Percentiles rank a stretch among this genome's conserved stretches.
Evolutionary conservation across 1,140 invertebrate species (phyloP).

Genomic region (Plutomurus gul): DNA sequence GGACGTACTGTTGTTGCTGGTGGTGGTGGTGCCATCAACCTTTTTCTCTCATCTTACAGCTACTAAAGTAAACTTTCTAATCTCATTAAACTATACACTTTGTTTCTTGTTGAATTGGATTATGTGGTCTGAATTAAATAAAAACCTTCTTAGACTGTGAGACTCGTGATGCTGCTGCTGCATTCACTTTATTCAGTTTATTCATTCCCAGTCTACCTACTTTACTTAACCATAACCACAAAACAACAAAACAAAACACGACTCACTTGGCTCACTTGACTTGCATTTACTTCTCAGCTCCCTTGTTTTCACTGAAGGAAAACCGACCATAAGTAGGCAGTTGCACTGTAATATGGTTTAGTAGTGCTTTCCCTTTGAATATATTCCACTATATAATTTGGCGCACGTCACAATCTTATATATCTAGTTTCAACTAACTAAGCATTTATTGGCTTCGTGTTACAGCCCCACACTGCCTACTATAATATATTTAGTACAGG

Average conservation of each 20-base stretch:
- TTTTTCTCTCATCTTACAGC: no score
- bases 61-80: background rate
- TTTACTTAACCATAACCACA: background rate
- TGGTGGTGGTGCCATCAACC: no score
- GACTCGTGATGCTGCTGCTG: no score
- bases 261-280: background rate
- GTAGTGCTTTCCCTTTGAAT: no score
- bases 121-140: background rate
- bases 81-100: background rate
- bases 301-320: background rate
- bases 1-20: no score
- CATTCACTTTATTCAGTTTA: background rate
- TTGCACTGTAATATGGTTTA: no score
- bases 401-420: no score
- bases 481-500: no score
- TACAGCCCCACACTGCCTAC: no score
- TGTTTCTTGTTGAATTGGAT: background rate
- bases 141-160: background rate
- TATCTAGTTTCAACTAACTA: no score
- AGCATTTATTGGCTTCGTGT: no score
- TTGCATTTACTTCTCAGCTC: background rate
- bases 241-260: background rate
- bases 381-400: no score
- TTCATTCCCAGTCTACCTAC: background rate
- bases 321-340: background rate